A percentile compares a stretch with the other conserved stretches of the same genome.
phyloP scores from a whole-genome alignment of 2,797 vertebrate species.

The Catharus ustulatus region DNA sequence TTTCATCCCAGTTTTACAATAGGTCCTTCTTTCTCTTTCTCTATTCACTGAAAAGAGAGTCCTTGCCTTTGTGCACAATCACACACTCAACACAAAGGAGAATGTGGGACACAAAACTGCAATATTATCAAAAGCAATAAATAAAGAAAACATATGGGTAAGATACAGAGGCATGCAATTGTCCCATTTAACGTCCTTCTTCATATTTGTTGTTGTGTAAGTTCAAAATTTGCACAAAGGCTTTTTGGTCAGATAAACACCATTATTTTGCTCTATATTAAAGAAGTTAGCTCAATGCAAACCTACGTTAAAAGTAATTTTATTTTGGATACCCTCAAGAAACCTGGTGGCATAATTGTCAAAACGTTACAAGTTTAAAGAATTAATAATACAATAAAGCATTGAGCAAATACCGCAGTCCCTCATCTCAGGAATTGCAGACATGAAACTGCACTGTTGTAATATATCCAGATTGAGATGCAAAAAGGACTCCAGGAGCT shows the following conservation, averaged over 20 bases:
- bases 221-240: background rate
- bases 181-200: background rate
- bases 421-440: background rate
- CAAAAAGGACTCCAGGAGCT: background rate
- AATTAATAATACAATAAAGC: background rate
- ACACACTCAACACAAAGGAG: background rate
- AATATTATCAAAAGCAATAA: background rate
- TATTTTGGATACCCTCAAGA: background rate
- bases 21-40: background rate
- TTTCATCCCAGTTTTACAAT: constrained; percentile 28
- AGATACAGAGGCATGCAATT: background rate
- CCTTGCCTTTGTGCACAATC: background rate
- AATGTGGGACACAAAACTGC: background rate
- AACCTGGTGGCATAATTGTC: background rate
- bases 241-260: background rate
- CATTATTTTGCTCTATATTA: background rate
- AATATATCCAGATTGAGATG: background rate
- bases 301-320: background rate
- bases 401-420: rapidly evolving
- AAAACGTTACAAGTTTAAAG: background rate
- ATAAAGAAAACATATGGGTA: background rate
- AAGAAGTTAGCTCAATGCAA: background rate
- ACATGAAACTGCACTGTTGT: background rate
- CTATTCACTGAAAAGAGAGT: background rate
- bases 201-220: background rate